Evolutionary conservation across 1,140 invertebrate species (phyloP), one percentile per base, ranked within the genome.

Genomic region (Cataglyphis hispanica): DNA sequence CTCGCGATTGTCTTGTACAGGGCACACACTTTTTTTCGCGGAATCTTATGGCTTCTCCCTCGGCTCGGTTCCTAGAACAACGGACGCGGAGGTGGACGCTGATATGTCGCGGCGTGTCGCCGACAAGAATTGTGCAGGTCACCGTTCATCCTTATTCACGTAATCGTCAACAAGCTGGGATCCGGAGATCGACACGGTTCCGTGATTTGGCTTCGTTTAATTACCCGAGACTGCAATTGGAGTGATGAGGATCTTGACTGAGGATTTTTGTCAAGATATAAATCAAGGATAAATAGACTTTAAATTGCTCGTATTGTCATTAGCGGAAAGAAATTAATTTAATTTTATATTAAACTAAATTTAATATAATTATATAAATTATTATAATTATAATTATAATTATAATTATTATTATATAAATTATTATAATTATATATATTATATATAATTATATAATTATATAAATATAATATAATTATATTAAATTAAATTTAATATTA

Each of bases 41-140:
- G 83, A 75, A 76, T 19, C 60, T 72, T 37, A 63, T 56, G 60
- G 70, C 74, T 84, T 84, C 74, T 75, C 74, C 83, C 83, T 63
- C 83, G 58, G 58, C 78, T 84, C 46, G 83, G 72, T 76, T 84
- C 83, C 83, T 31, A 31, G 83, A 84, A 77, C 37, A 84, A 84
- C 70, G 83, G 78, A 83, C 67, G 67, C 37, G 53, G 50, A 27
- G 67, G 74, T 83, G 27, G 67, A 83, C 11, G 53, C 56, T 69
- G 67, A 13, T 13, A 19, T 74, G 34, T 83, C 66, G n/a, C 34
- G 5, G 37, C 37, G 22, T 19, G 67, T 74, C 31, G n/a, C 37
- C 16, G 19, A 19, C 34, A 40, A 1, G 75, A 77, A 64, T 31
- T 64, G 25, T 46, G n/a, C 25, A 2, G 43, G 37, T 46, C 58